phyloP scores from a whole-genome alignment of 2,113 vertebrate genomes.

The Sceloporus tristichus region DNA sequence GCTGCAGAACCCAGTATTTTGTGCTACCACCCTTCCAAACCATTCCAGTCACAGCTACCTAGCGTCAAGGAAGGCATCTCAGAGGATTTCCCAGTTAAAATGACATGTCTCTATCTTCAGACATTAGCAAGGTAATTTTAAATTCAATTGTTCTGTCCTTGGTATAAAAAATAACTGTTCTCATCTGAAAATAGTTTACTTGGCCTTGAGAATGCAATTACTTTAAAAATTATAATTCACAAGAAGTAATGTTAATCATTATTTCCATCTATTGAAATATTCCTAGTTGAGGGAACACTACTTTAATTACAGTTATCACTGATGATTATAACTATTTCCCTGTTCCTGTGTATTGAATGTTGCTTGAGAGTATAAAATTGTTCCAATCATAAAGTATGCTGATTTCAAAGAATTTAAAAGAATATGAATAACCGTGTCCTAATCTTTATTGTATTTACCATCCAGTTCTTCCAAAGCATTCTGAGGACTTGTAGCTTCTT shows the following conservation, averaged over 20 bases:
- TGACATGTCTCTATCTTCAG: constrained; percentile 97
- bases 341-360: not conserved
- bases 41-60: constrained; percentile 92
- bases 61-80: constrained; percentile 97
- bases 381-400: not conserved
- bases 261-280: not conserved
- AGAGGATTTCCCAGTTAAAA: constrained; percentile 94
- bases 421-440: not conserved
- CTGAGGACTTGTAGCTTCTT: no score
- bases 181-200: not conserved
- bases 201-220: not conserved
- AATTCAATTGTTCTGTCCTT: no score
- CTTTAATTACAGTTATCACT: not conserved
- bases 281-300: not conserved
- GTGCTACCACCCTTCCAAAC: constrained; percentile 92
- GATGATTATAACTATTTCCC: not conserved
- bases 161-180: not conserved
- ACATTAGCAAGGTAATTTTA: constrained; percentile 89
- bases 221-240: not conserved
- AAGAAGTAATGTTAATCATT: not conserved
- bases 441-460: not conserved
- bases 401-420: not conserved
- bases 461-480: not conserved
- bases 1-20: constrained; percentile 95
- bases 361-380: not conserved